Evolutionary conservation across 1,140 invertebrate species (phyloP).

Genomic region (Heliconius hermathena): DNA sequence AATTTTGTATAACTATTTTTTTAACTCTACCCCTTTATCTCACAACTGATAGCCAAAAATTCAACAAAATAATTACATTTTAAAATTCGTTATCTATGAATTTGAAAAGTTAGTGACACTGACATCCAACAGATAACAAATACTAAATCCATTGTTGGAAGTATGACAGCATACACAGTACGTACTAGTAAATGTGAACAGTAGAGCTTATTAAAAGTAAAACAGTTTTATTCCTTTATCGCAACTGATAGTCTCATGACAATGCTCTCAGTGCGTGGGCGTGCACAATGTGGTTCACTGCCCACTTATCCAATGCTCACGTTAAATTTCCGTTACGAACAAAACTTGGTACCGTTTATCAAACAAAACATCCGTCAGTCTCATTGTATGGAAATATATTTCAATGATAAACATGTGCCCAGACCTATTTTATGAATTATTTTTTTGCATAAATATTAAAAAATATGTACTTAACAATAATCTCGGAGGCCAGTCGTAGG

Average conservation of each 20-base stretch:
- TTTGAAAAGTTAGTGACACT: not conserved
- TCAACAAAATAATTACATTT: not conserved
- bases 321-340: slow-evolving; percentile 58
- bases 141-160: not conserved
- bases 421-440: not conserved
- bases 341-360: slow-evolving; percentile 55
- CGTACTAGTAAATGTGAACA: not conserved
- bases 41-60: not conserved
- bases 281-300: slow-evolving; percentile 61
- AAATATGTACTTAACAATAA: too few relatives aligned
- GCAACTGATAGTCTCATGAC: slow-evolving; percentile 33
- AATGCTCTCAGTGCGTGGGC: slow-evolving; percentile 55
- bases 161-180: not conserved
- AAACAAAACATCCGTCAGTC: slow-evolving; percentile 63
- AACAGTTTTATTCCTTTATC: slow-evolving; percentile 25
- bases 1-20: not conserved
- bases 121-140: slow-evolving; percentile 1
- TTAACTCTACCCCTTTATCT: not conserved
- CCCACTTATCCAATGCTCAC: slow-evolving; percentile 66
- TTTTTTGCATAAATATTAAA: not conserved
- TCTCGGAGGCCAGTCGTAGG: too few relatives aligned
- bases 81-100: not conserved
- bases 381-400: slow-evolving; percentile 49
- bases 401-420: slow-evolving; percentile 34
- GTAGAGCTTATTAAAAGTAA: not conserved